These are phyloP conservation scores for Pararge aegeria DNA, from an alignment of 1,140 invertebrate genomes.

Conservation along the genomic window DNA sequence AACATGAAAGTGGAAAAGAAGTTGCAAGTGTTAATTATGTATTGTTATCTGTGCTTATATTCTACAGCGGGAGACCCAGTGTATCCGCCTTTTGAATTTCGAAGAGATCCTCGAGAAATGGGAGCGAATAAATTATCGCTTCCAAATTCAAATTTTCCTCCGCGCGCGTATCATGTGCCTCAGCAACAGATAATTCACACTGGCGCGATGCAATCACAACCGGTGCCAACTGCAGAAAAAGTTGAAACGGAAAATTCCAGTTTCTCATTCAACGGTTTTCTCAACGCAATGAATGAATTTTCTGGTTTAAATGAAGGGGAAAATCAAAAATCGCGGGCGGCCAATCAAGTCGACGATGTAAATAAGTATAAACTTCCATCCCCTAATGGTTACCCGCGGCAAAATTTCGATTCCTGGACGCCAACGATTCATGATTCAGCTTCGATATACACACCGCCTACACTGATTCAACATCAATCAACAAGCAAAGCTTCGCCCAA, in stretches of 20 bases:
- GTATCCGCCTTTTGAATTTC: slow-evolving; percentile 26
- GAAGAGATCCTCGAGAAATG: slow-evolving; percentile 25
- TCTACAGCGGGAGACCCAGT: slow-evolving; percentile 20
- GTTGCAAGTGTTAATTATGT: slow-evolving; percentile 28
- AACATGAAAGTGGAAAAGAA: slow-evolving; percentile 23
- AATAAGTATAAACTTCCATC: background rate
- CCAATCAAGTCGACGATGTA: slow-evolving; percentile 5
- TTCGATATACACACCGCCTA: slow-evolving; percentile 6
- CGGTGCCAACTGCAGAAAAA: slow-evolving; percentile 20
- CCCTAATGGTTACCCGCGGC: slow-evolving; percentile 6
- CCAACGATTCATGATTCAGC: slow-evolving; percentile 16
- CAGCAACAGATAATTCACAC: slow-evolving; percentile 32
- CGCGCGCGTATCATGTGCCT: slow-evolving; percentile 21
- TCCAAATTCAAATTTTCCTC: slow-evolving; percentile 29
- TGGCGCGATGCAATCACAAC: slow-evolving; percentile 27
- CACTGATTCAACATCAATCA: slow-evolving; percentile 14
- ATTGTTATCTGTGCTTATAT: slow-evolving; percentile 26
- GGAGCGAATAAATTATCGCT: slow-evolving; percentile 22
- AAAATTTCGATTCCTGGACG: slow-evolving; percentile 19
- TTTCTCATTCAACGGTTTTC: slow-evolving; percentile 19
- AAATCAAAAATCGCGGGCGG: slow-evolving; percentile 16
- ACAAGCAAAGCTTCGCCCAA: slow-evolving; percentile 14
- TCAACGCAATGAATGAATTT: slow-evolving; percentile 21
- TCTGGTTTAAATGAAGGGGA: slow-evolving; percentile 16
- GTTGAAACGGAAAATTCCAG: slow-evolving; percentile 22